These are phyloP conservation scores for Eueremaeus valkanovi DNA, from an alignment of 2,888 invertebrate genomes.

Conservation along the genomic window DNA sequence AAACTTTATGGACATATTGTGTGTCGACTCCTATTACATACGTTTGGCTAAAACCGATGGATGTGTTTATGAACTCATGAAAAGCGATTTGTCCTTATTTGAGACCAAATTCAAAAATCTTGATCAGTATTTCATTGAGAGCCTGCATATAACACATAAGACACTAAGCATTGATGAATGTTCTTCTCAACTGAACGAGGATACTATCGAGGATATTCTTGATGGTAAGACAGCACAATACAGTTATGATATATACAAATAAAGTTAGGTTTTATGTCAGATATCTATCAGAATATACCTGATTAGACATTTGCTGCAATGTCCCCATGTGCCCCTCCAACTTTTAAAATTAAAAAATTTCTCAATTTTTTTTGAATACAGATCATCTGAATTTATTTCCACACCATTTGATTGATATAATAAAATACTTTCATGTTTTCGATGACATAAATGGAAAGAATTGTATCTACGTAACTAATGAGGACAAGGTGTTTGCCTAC, in stretches of 20 bases:
- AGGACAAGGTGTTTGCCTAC: neutral
- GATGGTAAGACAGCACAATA: too few relatives aligned
- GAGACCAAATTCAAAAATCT: neutral
- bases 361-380: neutral
- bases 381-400: neutral
- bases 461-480: neutral
- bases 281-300: neutral
- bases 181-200: neutral
- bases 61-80: neutral
- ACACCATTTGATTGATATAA: neutral
- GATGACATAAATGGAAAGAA: neutral
- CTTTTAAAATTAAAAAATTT: neutral
- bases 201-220: neutral
- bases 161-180: neutral
- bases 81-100: neutral
- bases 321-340: neutral
- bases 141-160: neutral
- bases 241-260: too few relatives aligned
- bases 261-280: too few relatives aligned
- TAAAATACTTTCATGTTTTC: neutral
- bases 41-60: neutral
- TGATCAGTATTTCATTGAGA: neutral
- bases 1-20: neutral
- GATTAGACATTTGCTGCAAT: neutral
- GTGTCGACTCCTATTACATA: neutral